A percentile compares a stretch with the other conserved stretches of the same genome.
phyloP scores from a whole-genome alignment of 2,888 invertebrate genomes.

The Taenaris catops region DNA sequence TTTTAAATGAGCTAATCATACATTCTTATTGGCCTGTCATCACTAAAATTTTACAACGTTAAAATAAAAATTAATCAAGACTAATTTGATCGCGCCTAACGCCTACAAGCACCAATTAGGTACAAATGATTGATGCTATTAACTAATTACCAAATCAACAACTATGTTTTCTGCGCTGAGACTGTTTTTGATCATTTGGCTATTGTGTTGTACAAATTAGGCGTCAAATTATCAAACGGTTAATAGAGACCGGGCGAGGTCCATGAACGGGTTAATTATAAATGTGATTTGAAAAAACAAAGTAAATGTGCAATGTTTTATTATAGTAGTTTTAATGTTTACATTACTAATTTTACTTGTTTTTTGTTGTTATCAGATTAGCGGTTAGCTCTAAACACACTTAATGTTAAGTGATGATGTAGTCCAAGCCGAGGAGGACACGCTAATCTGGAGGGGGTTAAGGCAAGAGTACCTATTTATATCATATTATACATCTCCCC shows the following conservation, averaged over 20 bases:
- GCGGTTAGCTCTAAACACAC: no score
- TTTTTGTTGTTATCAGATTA: no score
- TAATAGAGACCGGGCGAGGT: constrained; percentile 5
- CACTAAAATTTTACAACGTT: neutral
- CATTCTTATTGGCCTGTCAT: neutral
- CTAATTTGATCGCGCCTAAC: constrained; percentile 10
- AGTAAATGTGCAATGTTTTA: no score
- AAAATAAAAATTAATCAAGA: constrained; percentile 9
- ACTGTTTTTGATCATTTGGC: constrained; percentile 11
- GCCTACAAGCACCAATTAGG: constrained; percentile 13
- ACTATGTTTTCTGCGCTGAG: constrained; percentile 8
- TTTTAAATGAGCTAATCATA: no score
- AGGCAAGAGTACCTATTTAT: no score
- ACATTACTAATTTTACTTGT: no score
- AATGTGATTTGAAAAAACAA: no score
- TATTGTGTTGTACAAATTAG: constrained; percentile 18
- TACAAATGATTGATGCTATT: constrained; percentile 31
- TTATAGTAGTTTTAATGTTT: neutral
- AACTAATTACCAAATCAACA: constrained; percentile 27
- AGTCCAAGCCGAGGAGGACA: no score
- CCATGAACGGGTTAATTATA: constrained; percentile 12
- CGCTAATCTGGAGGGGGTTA: no score
- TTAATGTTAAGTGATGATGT: no score
- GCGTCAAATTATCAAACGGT: constrained; percentile 11
- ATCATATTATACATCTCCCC: no score